Conservation (phyloP, 2,888 invertebrate species). For the Acanthosepion pharaonis region DNA sequence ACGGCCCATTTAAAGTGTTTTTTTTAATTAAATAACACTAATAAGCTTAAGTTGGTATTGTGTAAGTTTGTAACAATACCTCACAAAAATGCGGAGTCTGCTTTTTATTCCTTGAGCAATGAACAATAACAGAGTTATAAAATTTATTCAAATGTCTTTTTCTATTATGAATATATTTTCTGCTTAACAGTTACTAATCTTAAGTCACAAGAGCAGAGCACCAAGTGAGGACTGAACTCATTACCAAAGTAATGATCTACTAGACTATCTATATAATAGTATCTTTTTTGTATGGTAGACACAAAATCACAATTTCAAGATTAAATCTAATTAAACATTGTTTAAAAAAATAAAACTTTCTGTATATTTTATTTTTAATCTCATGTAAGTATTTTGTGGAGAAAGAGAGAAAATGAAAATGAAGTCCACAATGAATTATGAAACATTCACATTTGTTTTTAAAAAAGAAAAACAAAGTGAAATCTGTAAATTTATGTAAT, state of each 20-base stretch:
- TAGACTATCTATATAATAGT: too few relatives aligned
- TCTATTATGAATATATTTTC: neutral
- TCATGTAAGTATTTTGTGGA: neutral
- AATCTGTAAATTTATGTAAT: slow-evolving; percentile 33
- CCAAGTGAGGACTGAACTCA: too few relatives aligned
- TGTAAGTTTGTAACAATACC: neutral
- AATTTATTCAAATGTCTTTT: neutral
- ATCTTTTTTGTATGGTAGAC: neutral
- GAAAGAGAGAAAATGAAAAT: neutral
- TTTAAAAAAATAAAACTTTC: neutral
- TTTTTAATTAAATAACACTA: neutral
- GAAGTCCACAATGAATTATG: neutral
- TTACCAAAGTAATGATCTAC: too few relatives aligned
- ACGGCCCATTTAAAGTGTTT: neutral
- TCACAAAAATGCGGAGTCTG: neutral
- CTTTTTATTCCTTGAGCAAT: too few relatives aligned
- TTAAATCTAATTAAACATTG: neutral
- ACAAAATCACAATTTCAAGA: neutral
- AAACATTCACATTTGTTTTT: neutral
- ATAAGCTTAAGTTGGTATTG: neutral
- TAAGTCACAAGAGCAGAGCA: neutral
- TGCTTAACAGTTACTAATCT: neutral
- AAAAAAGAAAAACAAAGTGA: neutral
- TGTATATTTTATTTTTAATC: neutral
- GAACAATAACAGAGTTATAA: too few relatives aligned